Base-by-base conservation (phyloP, 1,140 invertebrate genomes). In the Ips nitidus region DNA sequence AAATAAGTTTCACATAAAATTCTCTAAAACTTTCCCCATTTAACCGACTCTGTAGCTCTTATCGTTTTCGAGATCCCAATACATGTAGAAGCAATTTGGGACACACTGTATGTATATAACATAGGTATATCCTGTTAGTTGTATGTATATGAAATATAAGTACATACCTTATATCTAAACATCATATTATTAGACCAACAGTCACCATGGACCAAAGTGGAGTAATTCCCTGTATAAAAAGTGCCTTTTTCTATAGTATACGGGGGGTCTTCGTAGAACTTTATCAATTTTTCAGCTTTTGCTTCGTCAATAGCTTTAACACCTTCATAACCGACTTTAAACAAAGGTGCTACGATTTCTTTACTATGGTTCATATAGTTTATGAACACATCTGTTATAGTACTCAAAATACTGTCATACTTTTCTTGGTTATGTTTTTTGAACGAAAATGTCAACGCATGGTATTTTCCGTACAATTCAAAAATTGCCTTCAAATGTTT, bases 171-270 rank as follows among this genome's bases (percentile, higher is more conserved):
- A 71, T 85, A 85, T 77, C 83, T 82, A 74, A 84, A 85, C 77
- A 85, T 79, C 69, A 85, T 83, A 70, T 85, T 85, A 69, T 85
- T 85, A 3, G 81, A 80, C 84, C 84, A 85, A 7, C 83, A 83
- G 71, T 85, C 84, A 4, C 84, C 84, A 69, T 85, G 84, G 58
- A 80, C 38, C 1, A 76, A 43, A 36, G 63, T 41, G 50, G 57
- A 50, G 7, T 70, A 67, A 5, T 61, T 8, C 37, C 70, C 52
- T 75, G 77, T 62, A 71, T 73, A 69, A 36, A 41, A 42, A 3
- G 73, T 56, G 52, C 67, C 69, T 36, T 56, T 36, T 2, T 42
- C 3, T 8, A 71, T 60, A 22, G 22, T 22, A 22, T 22, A 22
- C 22, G 22, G 22, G 22, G 22, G 22, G 22, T 22, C 22, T 22